Percentiles rank a stretch among this genome's conserved stretches.
Conservation (phyloP, 2,113 vertebrate genomes). For the Muntiacus reevesi region DNA sequence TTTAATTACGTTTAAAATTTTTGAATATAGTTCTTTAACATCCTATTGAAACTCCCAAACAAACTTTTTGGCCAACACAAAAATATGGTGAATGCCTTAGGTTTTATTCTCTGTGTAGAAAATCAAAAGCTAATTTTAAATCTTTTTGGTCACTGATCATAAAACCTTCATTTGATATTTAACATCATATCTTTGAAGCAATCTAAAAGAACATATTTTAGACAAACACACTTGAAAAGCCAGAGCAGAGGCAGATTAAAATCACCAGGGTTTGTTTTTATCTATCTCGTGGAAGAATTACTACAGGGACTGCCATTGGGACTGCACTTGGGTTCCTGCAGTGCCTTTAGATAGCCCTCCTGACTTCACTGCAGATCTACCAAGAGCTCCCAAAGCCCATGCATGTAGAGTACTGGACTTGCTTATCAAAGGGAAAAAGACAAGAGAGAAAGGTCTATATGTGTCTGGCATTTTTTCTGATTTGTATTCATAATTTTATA, state of each 20-base stretch:
- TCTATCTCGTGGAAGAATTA: background rate
- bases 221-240: background rate
- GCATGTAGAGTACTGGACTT: fast-evolving
- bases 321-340: background rate
- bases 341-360: background rate
- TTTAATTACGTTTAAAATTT: background rate
- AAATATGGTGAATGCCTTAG: background rate
- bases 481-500: too few relatives aligned
- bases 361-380: background rate
- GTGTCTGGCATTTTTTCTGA: background rate
- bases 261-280: background rate
- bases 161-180: background rate
- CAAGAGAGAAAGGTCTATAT: background rate
- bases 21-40: background rate
- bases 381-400: fast-evolving
- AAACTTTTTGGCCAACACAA: background rate
- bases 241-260: background rate
- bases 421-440: background rate
- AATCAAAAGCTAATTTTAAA: background rate
- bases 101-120: background rate
- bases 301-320: background rate
- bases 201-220: background rate
- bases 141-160: background rate
- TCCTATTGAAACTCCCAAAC: background rate
- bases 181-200: background rate